Evolutionary conservation across 1,140 invertebrate genomes (phyloP).

Genomic region (Diorhabda carinulata): DNA sequence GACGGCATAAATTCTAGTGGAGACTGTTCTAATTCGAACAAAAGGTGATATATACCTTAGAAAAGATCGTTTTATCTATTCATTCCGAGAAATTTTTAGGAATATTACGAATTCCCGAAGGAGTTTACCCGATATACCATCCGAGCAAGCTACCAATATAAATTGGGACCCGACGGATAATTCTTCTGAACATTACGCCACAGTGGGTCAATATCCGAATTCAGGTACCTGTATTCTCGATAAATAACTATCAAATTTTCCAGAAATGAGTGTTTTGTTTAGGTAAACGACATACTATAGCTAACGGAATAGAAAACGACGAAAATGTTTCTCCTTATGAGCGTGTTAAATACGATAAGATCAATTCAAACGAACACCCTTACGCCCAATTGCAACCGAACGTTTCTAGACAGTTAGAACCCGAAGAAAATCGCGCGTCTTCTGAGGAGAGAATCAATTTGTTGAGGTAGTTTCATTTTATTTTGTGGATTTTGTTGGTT

Average conservation of each 20-base stretch:
- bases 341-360: slow-evolving; percentile 55
- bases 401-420: slow-evolving; percentile 16
- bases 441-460: slow-evolving; percentile 32
- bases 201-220: slow-evolving; percentile 53
- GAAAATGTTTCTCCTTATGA: slow-evolving; percentile 58
- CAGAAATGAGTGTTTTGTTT: slow-evolving; percentile 5
- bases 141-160: slow-evolving; percentile 45
- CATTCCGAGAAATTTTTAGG: slow-evolving; percentile 19
- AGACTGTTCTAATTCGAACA: slow-evolving; percentile 40
- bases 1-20: slow-evolving; percentile 35
- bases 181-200: slow-evolving; percentile 63
- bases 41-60: slow-evolving; percentile 32
- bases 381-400: slow-evolving; percentile 61
- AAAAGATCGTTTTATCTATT: not conserved
- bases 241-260: not conserved
- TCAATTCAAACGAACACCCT: slow-evolving; percentile 58
- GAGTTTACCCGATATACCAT: slow-evolving; percentile 64
- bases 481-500: not conserved
- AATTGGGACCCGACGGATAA: slow-evolving; percentile 54
- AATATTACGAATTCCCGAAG: slow-evolving; percentile 53
- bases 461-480: slow-evolving; percentile 25
- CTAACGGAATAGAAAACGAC: slow-evolving; percentile 51
- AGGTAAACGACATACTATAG: slow-evolving; percentile 41
- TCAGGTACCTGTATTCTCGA: slow-evolving; percentile 20
- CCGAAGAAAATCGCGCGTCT: slow-evolving; percentile 25